Base-by-base conservation (phyloP, 2,888 invertebrate genomes). In the Spilarctia lutea region DNA sequence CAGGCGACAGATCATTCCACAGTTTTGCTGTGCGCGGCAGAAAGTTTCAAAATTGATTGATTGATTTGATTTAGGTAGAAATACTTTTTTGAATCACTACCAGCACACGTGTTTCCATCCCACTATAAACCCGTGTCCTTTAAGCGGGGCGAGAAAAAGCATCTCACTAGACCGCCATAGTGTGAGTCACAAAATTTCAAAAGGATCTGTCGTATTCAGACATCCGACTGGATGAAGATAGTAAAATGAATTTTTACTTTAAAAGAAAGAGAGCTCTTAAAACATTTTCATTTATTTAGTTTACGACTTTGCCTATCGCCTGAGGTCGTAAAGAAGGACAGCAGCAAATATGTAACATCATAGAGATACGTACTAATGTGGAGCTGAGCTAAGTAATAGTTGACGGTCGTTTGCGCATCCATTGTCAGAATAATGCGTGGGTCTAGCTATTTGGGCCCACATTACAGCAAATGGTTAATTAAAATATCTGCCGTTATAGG, bases 391-490 rank as follows among this genome's bases (percentile, higher is more conserved):
- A 82, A 82, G 77, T 83, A 83, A 79, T 77, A 75, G 74, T 78
- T 78, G 80, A 79, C 70, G 75, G 76, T 83, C 80, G 79, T 79
- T 82, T 73, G 73, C 84, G 71, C 80, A 27, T 67, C 78, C 79
- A 82, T 82, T 80, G 78, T 81, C 78, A 78, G 78, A 80, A 72
- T 83, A 85, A 85, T 81, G 76, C 77, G 78, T 68, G 73, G 75
- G 71, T 71, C 39, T 76, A 77, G 78, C 85, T 77, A 84, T 85
- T 85, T 84, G 83, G 76, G 81, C 78, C 81, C 82, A 79, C 85
- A 85, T 83, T 86, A 85, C 84, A 82, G 79, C 76, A 75, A 86
- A 85, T 83, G 79, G 85, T 86, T 86, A 87, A 87, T 87, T 87
- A 87, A 87, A 87, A 85, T 86, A 84, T 85, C 79, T 80, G 83